Evolutionary conservation across 1,140 invertebrate genomes (phyloP).

Genomic region (Eupeodes corollae): DNA sequence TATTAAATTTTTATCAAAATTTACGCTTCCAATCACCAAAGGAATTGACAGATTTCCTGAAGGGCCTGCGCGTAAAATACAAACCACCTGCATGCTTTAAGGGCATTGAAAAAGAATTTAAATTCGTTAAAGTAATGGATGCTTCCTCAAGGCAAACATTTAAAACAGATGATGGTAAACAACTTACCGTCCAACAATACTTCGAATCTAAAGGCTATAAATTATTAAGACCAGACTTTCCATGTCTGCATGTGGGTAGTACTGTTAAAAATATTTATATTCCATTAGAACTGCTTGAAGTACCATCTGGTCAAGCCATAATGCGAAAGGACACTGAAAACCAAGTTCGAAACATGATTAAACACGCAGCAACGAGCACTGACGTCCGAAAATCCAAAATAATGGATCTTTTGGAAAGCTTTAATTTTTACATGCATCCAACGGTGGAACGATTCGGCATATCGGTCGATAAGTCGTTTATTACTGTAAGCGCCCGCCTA

Average conservation of each 20-base stretch:
- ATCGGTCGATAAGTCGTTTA: constrained; percentile 41
- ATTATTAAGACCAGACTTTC: constrained; percentile 44
- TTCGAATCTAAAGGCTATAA: constrained; percentile 22
- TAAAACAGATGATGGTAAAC: constrained; percentile 19
- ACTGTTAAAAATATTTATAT: constrained; percentile 42
- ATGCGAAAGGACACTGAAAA: constrained; percentile 39
- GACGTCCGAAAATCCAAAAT: constrained; percentile 50
- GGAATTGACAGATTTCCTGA: constrained; percentile 10
- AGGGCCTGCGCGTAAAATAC: constrained; percentile 20
- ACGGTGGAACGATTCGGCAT: constrained; percentile 49
- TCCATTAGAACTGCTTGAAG: constrained; percentile 49
- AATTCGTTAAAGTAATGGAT: constrained; percentile 41
- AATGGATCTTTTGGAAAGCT: constrained; percentile 40
- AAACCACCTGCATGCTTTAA: constrained; percentile 17
- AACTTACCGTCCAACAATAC: constrained; percentile 42
- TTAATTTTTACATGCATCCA: constrained; percentile 39
- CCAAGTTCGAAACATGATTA: constrained; percentile 56
- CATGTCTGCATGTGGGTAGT: constrained; percentile 50
- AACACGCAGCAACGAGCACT: constrained; percentile 49
- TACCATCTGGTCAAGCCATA: constrained; percentile 48
- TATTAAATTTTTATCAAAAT: constrained; percentile 35
- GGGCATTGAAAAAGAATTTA: constrained; percentile 30
- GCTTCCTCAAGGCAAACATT: constrained; percentile 35
- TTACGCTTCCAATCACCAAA: not conserved
- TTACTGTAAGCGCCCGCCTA: constrained; percentile 44